Evolutionary conservation across 53 echinoderm and acorn worm species (phyloP), one percentile per base, ranked within the genome.

Genomic region (Actinopyga echinites): DNA sequence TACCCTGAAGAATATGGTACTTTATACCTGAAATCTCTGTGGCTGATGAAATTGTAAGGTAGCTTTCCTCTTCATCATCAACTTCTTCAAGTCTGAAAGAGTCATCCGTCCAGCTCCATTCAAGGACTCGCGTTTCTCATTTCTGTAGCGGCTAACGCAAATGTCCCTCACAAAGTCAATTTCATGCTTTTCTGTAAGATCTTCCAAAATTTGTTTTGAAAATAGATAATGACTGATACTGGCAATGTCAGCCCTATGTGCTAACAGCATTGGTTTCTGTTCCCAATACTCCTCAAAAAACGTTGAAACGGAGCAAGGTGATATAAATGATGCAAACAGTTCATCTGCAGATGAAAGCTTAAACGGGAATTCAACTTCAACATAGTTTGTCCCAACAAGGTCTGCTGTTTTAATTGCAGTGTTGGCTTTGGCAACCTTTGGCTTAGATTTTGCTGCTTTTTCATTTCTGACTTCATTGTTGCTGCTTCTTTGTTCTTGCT

Each of bases 21-120:
- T 32, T 20, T 38, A 52, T 80, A 95, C 95, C 95, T 93, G 91
- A 69, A 95, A 95, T 29, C 95, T 74, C 38, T 95, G 95, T 0
- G 95, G 95, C 54, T 95, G 95, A 65, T 95, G 95, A 57, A 95
- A 93, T 82, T 95, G 95, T 7, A 95, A 55, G 0, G 95, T 95
- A 24, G 93, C 95, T 26, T 58, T 85, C 42, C 90, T 82, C 29
- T 91, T 85, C 35, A 89, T 85, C 33, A 95, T 66, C 40, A 95
- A 69, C 12, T 71, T 87, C 63, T 86, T 89, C 36, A 95, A 37
- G 77, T 95, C 83, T 34, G 33, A 79, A 0, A 55, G 60, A 6
- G 86, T 93, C 19, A 88, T 85, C 6, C 66, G 58, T 19, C 96
- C 75, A 29, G 45, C 38, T 5, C 74, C 65, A 34, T 90, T 86